Evolutionary conservation across 2,113 vertebrate genomes (phyloP), one percentile per base, ranked within the genome.

Genomic region (Dicerorhinus sumatrensis): DNA sequence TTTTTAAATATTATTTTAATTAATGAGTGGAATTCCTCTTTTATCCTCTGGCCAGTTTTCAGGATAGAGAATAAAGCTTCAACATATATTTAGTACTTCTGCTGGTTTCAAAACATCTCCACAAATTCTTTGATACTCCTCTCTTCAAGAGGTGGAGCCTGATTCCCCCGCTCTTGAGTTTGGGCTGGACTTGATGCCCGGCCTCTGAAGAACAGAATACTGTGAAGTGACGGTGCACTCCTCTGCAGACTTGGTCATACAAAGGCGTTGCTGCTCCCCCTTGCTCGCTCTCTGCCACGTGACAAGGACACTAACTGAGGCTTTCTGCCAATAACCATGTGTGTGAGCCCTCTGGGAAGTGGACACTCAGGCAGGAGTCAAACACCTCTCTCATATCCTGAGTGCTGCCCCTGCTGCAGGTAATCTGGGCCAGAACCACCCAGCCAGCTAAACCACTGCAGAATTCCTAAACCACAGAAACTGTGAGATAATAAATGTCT

Each of bases 171-270:
- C 58, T 4, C 14, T 12, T 56, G 27, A 69, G 36, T 31, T 0
- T 1, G 42, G 11, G n/a, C 56, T 48, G 70, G 25, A 58, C 23
- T 23, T 1, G 79, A 33, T 1, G 17, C 27, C 42, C 70, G 25
- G 8, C 46, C 77, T 31, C 36, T 25, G 6, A 17, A 60, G 73
- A 67, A 36, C 20, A 77, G 27, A 51, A 9, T 1, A 54, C 25
- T 2, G 0, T 7, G 21, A 76, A 21, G 33, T 6, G 36, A 72
- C 31, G 69, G n/a, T 58, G 39, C 0, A 1, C 18, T 0, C 0
- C 16, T 12, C 13, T 8, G 13, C n/a, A 56, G 58, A n/a, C 10
- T 0, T 10, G 29, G 31, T 20, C 89, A 42, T 3, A 48, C 5
- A 39, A 39, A 29, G 25, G 70, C 3, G 1, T 48, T 36, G 39